Evolutionary conservation across 2,797 vertebrate genomes (phyloP), one percentile per base, ranked within the genome.

Genomic region (Pseudocheirus occidentalis): DNA sequence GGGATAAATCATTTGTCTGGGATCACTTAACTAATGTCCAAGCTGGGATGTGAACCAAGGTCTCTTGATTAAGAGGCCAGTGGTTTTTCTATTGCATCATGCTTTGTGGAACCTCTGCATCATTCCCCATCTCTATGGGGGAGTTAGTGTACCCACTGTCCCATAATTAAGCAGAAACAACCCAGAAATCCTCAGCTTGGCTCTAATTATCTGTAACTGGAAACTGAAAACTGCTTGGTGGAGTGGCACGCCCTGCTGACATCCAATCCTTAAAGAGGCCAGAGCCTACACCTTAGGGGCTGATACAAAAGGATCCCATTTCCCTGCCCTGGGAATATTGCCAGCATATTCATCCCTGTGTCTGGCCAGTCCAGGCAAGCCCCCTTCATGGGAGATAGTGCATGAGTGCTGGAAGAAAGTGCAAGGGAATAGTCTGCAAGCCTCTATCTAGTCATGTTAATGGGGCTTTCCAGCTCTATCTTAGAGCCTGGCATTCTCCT

Each of bases 221-320:
- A 92, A 92, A 91, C 73, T 27, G 90, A 29, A 89, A 24, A 0
- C 10, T 50, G 9, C 57, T 81, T 54, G 53, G 50, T 27, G 18
- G 55, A 62, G 92, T 29, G 4, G 28, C 54, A 13, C 0, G 34
- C 87, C 27, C 28, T 0, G 1, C 90, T 89, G 93, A 97, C 89
- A 98, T 92, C 94, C 53, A 73, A 91, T 91, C 96, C 95, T 54
- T 40, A 0, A 24, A 54, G 92, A 54, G 55, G 7, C 40, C 29
- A 55, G 14, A 58, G 27, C 93, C 94, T 55, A 5, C 90, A 91
- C 59, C 40, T 52, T 53, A 87, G 55, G 50, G 62, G 91, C 28
- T 53, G 98, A 97, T 97, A 98, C 98, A 97, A 97, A 96, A 73
- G 57, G 97, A 95, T 96, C 94, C 53, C 54, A 9, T 97, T 98